Evolutionary conservation across 2,888 invertebrate genomes (phyloP), one percentile per base, ranked within the genome.

Genomic region (Dynastes grantii): DNA sequence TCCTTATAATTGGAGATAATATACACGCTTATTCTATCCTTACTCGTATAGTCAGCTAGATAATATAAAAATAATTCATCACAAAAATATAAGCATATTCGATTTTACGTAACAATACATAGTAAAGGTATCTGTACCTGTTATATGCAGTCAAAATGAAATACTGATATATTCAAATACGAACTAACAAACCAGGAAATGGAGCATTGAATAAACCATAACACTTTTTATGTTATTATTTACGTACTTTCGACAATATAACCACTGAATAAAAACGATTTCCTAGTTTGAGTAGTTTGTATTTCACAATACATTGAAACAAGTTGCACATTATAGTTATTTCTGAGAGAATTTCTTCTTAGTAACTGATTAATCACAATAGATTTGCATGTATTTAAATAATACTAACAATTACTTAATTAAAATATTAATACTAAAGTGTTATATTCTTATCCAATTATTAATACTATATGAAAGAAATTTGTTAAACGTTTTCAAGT

Each of bases 61-160:
- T 71, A 75, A 75, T 75, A 75, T 75, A 75, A 75, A 75, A 75
- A 75, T 75, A 75, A 75, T 75, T 75, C 61, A 22, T 75, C 73
- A 75, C 61, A 75, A 75, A 75, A 75, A 75, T 75, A 75, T 75
- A 75, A 75, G 55, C 73, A 75, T 75, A 32, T 75, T 75, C 61
- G 55, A 55, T 68, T 53, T 51, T 53, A 51, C 32, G 11, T 68
- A 68, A 68, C 61, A 68, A 68, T 51, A 68, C 27, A 68, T 29
- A 68, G 49, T 68, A 27, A 29, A 68, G 16, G 13, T 40, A 68
- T n/a, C 16, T 55, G 22, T 22, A 32, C 53, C 32, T 70, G 32
- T 70, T 70, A n/a, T 53, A 53, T 55, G 22, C 73, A 73, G 73
- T 61, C 58, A 73, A 16, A 73, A 58, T 11, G 16, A 73, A 73